phyloP scores from a whole-genome alignment of 1,140 invertebrate species.

The Metaphire vulgaris region DNA sequence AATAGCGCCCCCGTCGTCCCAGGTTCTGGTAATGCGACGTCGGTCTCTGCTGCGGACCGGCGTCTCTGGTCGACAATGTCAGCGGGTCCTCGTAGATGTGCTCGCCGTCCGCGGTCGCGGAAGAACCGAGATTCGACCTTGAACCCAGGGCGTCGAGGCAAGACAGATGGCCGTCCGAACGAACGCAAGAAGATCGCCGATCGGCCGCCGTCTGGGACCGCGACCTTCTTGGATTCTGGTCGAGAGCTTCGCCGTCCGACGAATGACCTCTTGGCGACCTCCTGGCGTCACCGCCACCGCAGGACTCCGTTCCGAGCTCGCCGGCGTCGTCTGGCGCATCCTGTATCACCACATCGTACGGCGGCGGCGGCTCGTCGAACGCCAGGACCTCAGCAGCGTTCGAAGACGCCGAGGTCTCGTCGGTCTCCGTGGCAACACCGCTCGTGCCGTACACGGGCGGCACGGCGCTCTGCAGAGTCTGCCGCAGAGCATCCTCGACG shows the following conservation, averaged over 20 bases:
- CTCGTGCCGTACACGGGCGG: neutral
- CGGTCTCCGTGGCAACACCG: neutral
- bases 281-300: neutral
- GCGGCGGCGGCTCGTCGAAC: neutral
- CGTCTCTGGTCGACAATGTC: neutral
- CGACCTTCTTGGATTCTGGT: no score
- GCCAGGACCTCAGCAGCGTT: neutral
- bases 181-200: neutral
- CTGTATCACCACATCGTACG: neutral
- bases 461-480: neutral
- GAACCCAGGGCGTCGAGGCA: neutral
- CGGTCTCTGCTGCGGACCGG: no score
- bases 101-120: neutral
- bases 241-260: neutral
- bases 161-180: neutral
- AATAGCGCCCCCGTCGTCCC: no score
- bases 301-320: neutral
- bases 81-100: neutral
- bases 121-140: neutral
- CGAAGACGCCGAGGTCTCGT: neutral
- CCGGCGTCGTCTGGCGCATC: neutral
- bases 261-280: neutral
- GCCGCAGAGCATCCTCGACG: neutral
- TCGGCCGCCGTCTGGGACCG: neutral
- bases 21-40: no score